Conservation (phyloP, 2,888 invertebrate species). For the Parapristionchus giblindavisi region DNA sequence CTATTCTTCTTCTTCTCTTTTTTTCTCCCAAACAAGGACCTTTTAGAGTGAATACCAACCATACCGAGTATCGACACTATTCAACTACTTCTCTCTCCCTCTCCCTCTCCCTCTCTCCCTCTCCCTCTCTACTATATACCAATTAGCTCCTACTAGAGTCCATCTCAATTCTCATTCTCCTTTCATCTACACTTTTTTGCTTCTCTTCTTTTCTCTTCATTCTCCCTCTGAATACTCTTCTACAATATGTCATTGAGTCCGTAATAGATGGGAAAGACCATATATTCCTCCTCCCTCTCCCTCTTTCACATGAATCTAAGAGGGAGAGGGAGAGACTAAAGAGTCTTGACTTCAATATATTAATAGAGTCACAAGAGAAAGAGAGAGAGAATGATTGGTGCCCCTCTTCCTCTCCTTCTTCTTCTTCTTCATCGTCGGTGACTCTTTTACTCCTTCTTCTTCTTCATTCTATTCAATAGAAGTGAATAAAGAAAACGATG, state of each 20-base stretch:
- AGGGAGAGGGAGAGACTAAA: too few relatives aligned
- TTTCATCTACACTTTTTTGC: constrained; percentile 25
- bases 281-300: background rate
- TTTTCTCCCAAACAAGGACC: constrained; percentile 1
- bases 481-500: too few relatives aligned
- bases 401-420: background rate
- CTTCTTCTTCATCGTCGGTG: constrained; percentile 18
- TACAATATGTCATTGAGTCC: constrained; percentile 29
- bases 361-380: too few relatives aligned
- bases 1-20: too few relatives aligned
- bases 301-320: too few relatives aligned
- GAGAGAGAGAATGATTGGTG: background rate
- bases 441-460: background rate
- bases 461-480: constrained; percentile 9
- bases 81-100: background rate
- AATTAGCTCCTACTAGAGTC: too few relatives aligned
- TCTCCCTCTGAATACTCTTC: constrained; percentile 8
- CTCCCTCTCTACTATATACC: constrained; percentile 12
- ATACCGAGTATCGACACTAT: background rate
- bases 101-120: constrained; percentile 14
- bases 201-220: background rate
- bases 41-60: background rate
- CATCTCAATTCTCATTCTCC: constrained; percentile 5
- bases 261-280: constrained; percentile 5
- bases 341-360: too few relatives aligned